Base-by-base conservation (phyloP, 1,140 invertebrate genomes). In the Ganaspis sp. region DNA sequence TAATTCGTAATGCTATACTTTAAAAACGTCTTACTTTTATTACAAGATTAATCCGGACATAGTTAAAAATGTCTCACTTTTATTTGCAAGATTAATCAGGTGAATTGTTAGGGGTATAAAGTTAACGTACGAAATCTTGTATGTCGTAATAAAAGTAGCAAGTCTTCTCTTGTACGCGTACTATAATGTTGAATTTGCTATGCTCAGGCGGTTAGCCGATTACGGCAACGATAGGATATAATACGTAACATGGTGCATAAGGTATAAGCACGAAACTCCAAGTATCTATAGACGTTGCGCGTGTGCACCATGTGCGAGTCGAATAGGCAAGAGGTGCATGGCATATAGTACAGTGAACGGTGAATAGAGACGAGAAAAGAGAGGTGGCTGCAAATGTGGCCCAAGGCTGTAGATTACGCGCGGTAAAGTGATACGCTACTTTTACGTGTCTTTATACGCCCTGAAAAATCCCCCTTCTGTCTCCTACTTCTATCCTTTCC, bases 401-500 rank as follows among this genome's bases (percentile, higher is more conserved):
- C 78, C 83, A 84, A 85, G 86, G 81, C 85, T 87, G 74, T 64
- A 82, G 84, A 86, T 85, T 84, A 83, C 54, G 79, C 72, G 64
- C 40, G 37, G 84, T 83, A 84, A 87, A 37, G 70, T 70, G 78
- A 85, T 84, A 81, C 29, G 53, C 45, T 38, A 26, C 70, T 75
- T 69, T 21, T 71, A 54, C 54, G 75, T 69, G 11, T 75, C 74
- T 81, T 79, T 74, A 76, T 82, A 42, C 12, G 71, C 73, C 71
- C 42, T 69, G 75, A 69, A 71, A 81, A 81, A 74, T 79, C 80
- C 75, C 74, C 72, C 76, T 74, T n/a, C n/a, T n/a, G n/a, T n/a
- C n/a, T n/a, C n/a, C n/a, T n/a, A n/a, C n/a, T n/a, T n/a, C n/a
- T n/a, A n/a, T n/a, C n/a, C n/a, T n/a, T n/a, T n/a, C n/a, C n/a